Base-by-base conservation (phyloP, 2,797 vertebrate species). In the Siniperca undulata region DNA sequence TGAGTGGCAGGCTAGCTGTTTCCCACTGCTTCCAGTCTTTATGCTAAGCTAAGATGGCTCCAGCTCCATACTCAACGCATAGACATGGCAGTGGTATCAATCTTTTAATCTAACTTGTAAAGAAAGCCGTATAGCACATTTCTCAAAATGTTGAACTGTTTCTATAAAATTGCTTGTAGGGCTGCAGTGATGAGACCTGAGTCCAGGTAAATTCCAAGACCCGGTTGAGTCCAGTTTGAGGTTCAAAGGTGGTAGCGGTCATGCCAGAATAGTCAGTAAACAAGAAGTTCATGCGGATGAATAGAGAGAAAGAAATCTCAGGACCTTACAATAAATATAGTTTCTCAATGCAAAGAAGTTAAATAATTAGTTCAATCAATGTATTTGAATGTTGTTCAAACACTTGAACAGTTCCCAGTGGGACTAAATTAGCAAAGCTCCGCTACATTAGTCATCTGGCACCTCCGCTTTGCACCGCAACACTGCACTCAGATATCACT, bases 361-460 rank as follows among this genome's bases (percentile, higher is more conserved):
- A 10, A 55, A 65, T 0, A 14, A 20, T 7, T 64, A 48, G 17
- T 55, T 50, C 27, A 60, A 7, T 24, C 16, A 52, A 4, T 50
- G 70, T 52, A 19, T 74, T 48, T 5, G 36, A 36, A 36, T 30
- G 30, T 30, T 30, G 30, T 30, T 30, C 30, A 30, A 30, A 72
- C 70, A 60, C 34, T 74, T 48, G 10, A 81, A 38, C 46, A 40
- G 19, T 20, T 75, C 55, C 75, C 66, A 14, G n/a, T 50, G 75
- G 75, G 34, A 44, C 52, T 69, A 56, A 77, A 70, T 69, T 58
- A 78, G 70, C 17, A 20, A 60, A 78, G 70, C 68, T 46, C 42
- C 3, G 34, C 46, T 82, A 48, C 74, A 69, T 56, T 48, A 68
- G 74, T 40, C 64, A 78, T 73, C 38, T 46, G 46, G 61, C 69